Evolutionary conservation across 2,797 vertebrate genomes (phyloP), one percentile per base, ranked within the genome.

Genomic region (Neosalanx taihuensis): DNA sequence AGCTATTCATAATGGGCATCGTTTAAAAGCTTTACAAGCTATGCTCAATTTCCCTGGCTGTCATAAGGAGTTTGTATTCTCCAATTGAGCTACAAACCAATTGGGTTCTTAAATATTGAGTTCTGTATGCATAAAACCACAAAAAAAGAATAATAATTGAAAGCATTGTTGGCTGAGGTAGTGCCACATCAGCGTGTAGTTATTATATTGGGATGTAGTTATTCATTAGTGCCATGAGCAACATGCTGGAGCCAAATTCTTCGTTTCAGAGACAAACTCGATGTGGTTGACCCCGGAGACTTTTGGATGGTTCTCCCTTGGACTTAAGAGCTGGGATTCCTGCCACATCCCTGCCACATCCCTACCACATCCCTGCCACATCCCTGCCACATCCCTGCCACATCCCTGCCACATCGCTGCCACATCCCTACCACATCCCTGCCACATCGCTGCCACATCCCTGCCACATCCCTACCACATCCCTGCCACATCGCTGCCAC

Each of bases 1-100:
- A 74, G 65, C 76, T 75, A 78, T 75, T 72, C 63, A 46, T 41
- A n/a, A 51, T 29, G 51, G 67, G 26, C 66, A 69, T 72, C 56
- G 29, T 63, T 30, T 63, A 18, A 63, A 60, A 29, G 67, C n/a
- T 76, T 79, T 80, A 76, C 73, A 84, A 78, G 78, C 71, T 30
- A 69, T 35, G 17, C 66, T 70, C 53, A 56, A 63, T 46, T 72
- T 81, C 66, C 53, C 3, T 2, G 15, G 71, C 74, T 37, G 65
- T 78, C 72, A 83, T 71, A 81, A 53, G 67, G 58, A 81, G 63
- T 74, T 57, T 67, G 67, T 53, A 81, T 65, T 74, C 60, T 67
- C 33, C 61, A 74, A 72, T 23, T 18, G 72, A 56, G 58, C 46
- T 29, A 65, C 53, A 70, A 23, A 70, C 67, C 59, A 13, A 72